These are phyloP conservation scores for Stenopsyche tienmushanensis DNA, from an alignment of 1,140 invertebrate species.

Conservation along the genomic window DNA sequence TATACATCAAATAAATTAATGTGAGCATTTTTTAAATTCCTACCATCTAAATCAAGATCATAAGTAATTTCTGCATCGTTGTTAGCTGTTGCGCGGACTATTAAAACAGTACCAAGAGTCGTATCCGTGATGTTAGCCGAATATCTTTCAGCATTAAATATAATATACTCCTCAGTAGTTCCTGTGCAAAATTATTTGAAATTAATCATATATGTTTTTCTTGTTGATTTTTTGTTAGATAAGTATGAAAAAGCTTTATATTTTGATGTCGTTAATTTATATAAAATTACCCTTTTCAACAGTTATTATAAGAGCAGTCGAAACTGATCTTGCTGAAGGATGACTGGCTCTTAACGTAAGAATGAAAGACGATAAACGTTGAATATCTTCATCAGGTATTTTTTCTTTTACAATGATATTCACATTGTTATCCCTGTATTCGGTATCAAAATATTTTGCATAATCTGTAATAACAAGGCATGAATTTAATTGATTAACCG, in stretches of 20 bases:
- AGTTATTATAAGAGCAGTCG: not conserved
- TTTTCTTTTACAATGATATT: not conserved
- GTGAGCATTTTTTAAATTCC: not conserved
- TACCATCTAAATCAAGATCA: not conserved
- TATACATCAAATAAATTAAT: not conserved
- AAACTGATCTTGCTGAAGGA: not conserved
- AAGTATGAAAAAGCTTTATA: too few species aligned
- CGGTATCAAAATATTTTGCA: too few species aligned
- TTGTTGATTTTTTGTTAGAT: too few species aligned
- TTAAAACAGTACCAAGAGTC: not conserved
- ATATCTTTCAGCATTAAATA: not conserved
- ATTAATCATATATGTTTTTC: too few species aligned
- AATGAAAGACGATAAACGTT: not conserved
- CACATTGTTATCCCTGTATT: too few species aligned
- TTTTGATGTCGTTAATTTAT: too few species aligned
- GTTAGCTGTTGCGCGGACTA: not conserved
- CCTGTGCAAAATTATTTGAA: too few species aligned
- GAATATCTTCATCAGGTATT: not conserved
- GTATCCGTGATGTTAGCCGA: not conserved
- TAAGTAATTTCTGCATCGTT: not conserved
- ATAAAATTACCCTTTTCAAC: constrained; percentile 2
- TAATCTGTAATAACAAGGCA: too few species aligned
- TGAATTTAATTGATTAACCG: too few species aligned
- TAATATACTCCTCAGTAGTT: not conserved
- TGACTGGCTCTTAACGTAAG: not conserved